phyloP scores from a whole-genome alignment of 53 echinoderm and acorn worm genomes.

The Paracentrotus lividus region DNA sequence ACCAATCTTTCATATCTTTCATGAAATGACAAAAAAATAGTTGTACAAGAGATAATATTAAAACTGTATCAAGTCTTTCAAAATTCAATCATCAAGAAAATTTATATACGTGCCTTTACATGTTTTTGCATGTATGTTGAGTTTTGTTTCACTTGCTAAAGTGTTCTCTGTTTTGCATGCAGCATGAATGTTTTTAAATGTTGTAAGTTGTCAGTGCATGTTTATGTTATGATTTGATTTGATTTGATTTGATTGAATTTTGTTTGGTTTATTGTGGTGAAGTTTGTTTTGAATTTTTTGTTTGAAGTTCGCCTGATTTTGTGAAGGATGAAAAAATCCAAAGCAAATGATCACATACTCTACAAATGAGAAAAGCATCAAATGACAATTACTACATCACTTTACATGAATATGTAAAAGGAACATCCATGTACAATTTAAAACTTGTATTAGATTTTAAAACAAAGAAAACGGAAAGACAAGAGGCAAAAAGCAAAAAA shows the following conservation, averaged over 20 bases:
- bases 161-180: constrained; percentile 7
- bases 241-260: not conserved
- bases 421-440: not conserved
- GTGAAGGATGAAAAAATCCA: not conserved
- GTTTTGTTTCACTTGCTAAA: not conserved
- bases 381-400: not conserved
- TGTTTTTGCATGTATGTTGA: not conserved
- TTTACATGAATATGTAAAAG: not conserved
- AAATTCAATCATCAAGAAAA: not conserved
- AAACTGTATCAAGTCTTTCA: not conserved
- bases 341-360: not conserved
- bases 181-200: not conserved
- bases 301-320: too few relatives aligned
- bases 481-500: not conserved
- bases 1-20: not conserved
- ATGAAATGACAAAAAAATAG: too few relatives aligned
- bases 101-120: not conserved
- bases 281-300: too few relatives aligned
- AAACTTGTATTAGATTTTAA: not conserved
- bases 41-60: not conserved
- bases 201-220: not conserved
- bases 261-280: not conserved
- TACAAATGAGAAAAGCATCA: not conserved
- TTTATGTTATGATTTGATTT: not conserved
- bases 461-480: not conserved